phyloP scores from a whole-genome alignment of 2,113 vertebrate genomes.

The Cryptotis parvus region DNA sequence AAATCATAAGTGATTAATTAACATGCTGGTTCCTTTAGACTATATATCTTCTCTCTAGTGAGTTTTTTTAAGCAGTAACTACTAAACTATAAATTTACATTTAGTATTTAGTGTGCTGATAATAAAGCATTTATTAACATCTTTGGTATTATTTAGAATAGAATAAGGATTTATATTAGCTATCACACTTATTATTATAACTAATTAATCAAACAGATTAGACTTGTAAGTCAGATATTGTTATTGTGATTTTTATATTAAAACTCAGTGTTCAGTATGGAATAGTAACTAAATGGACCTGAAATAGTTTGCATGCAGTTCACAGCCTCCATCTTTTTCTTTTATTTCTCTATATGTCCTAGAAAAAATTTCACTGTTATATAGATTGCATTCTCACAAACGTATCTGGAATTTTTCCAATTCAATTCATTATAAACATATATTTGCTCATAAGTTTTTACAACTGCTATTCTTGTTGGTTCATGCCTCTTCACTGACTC shows the following conservation, averaged over 20 bases:
- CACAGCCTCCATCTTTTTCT: not conserved
- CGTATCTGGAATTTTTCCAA: slow-evolving; percentile 36
- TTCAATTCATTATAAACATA: slow-evolving; percentile 6
- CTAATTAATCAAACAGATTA: not conserved
- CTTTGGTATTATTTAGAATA: not conserved
- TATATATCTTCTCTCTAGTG: not conserved
- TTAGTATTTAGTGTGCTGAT: not conserved
- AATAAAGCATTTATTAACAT: not conserved
- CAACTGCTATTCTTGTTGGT: not conserved
- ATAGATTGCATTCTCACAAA: not conserved
- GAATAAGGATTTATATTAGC: not conserved
- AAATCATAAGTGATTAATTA: not conserved
- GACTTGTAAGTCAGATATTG: not conserved
- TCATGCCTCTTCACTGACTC: not conserved
- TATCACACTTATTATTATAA: not conserved
- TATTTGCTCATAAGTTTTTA: not conserved
- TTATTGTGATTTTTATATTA: not conserved
- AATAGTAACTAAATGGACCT: not conserved
- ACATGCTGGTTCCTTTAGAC: not conserved
- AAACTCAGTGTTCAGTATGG: not conserved
- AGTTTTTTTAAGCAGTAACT: not conserved
- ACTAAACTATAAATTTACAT: not conserved
- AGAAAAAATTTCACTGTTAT: not conserved
- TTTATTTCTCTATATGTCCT: not conserved
- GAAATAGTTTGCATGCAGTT: not conserved